A percentile compares a stretch with the other conserved stretches of the same genome.
These are phyloP conservation scores for Rhingia rostrata DNA, from an alignment of 2,888 invertebrate species.

Conservation along the genomic window DNA sequence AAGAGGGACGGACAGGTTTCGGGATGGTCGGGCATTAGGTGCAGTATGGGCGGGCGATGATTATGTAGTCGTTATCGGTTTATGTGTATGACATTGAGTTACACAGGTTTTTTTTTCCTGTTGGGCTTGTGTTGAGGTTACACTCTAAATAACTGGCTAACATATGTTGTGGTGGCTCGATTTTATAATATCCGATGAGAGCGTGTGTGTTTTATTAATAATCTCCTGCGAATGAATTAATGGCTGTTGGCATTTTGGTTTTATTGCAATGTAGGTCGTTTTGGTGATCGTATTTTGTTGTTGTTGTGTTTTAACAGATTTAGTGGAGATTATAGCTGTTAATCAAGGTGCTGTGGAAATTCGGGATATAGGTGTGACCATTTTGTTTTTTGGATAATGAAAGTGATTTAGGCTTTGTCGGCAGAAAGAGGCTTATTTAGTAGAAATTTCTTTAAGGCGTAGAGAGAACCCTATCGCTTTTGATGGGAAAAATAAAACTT, in stretches of 20 bases:
- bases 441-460: too few species aligned
- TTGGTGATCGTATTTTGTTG: neutral
- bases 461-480: too few species aligned
- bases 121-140: constrained; percentile 48
- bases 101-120: constrained; percentile 17
- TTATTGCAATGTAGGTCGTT: neutral
- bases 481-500: too few species aligned
- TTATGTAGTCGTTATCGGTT: constrained; percentile 56
- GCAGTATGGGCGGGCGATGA: constrained; percentile 1
- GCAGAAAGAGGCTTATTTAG: too few species aligned
- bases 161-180: constrained; percentile 67
- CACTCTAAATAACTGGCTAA: constrained; percentile 60
- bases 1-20: constrained; percentile 18
- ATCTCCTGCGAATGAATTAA: constrained; percentile 49
- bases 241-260: constrained; percentile 42
- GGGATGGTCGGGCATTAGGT: neutral
- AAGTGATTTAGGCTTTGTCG: too few species aligned
- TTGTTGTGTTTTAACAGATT: neutral
- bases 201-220: constrained; percentile 54
- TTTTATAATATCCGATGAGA: constrained; percentile 42
- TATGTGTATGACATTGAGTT: constrained; percentile 45
- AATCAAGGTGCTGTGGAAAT: too few species aligned
- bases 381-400: too few species aligned
- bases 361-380: too few species aligned
- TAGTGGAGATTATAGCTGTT: neutral